phyloP scores from a whole-genome alignment of 2,797 vertebrate species.

The Cryptoprocta ferox region DNA sequence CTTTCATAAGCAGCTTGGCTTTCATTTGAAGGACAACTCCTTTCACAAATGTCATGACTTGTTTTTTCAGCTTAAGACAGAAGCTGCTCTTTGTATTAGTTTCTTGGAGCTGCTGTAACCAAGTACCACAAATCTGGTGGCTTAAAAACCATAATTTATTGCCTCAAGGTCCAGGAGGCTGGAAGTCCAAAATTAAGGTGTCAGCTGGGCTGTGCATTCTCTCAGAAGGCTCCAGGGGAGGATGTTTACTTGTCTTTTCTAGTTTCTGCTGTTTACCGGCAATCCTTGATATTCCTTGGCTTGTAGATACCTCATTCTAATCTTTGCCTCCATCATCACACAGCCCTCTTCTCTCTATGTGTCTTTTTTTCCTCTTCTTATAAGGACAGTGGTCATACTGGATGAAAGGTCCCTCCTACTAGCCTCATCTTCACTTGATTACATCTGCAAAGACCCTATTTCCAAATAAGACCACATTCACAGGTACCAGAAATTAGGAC shows the following conservation, averaged over 20 bases:
- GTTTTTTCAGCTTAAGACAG: background rate
- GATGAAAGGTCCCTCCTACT: background rate
- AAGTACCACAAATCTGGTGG: background rate
- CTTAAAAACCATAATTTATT: background rate
- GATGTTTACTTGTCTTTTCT: background rate
- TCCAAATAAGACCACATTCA: slow-evolving; percentile 14
- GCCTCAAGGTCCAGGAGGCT: background rate
- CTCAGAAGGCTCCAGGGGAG: background rate
- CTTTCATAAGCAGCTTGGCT: background rate
- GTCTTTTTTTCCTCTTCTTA: background rate
- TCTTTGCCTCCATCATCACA: background rate
- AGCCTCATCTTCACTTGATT: slow-evolving; percentile 13
- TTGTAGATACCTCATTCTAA: background rate
- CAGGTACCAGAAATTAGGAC: background rate
- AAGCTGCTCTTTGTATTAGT: background rate
- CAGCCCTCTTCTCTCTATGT: background rate
- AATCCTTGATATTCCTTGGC: background rate
- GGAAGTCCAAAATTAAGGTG: background rate
- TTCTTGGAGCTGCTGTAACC: background rate
- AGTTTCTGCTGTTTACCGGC: background rate
- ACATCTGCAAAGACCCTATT: background rate
- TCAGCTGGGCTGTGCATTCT: background rate
- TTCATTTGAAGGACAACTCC: background rate
- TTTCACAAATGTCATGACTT: background rate
- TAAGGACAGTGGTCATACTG: background rate